A percentile compares a stretch with the other conserved stretches of the same genome.
Evolutionary conservation across 2,888 invertebrate genomes (phyloP).

Genomic region (Malthinus flaveolus): DNA sequence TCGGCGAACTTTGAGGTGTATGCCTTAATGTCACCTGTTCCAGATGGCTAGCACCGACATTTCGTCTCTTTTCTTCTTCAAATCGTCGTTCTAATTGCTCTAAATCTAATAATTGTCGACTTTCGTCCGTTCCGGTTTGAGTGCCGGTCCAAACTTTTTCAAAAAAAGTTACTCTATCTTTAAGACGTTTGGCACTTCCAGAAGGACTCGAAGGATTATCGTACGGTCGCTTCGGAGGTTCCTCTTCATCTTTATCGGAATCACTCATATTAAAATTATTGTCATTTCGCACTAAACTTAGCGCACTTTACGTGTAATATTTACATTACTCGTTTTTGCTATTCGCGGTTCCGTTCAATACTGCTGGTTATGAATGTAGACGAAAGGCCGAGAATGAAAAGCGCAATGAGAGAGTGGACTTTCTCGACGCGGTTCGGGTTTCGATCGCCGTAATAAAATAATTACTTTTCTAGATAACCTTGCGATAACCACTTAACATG

Average conservation of each 20-base stretch:
- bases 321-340: slow-evolving; percentile 29
- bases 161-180: slow-evolving; percentile 77
- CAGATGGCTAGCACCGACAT: slow-evolving; percentile 54
- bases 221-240: slow-evolving; percentile 40
- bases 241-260: slow-evolving; percentile 42
- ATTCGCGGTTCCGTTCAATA: slow-evolving; percentile 50
- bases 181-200: slow-evolving; percentile 58
- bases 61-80: slow-evolving; percentile 40
- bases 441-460: slow-evolving; percentile 1
- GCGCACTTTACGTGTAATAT: slow-evolving; percentile 21
- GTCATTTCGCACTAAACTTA: slow-evolving; percentile 19
- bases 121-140: slow-evolving; percentile 15
- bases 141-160: slow-evolving; percentile 76
- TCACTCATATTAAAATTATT: slow-evolving; percentile 33
- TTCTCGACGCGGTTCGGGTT: slow-evolving; percentile 33
- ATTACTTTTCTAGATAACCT: slow-evolving; percentile 19
- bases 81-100: slow-evolving; percentile 42
- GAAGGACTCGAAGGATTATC: slow-evolving; percentile 46
- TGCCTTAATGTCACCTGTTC: slow-evolving; percentile 64
- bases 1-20: slow-evolving; percentile 54
- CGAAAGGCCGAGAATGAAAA: slow-evolving; percentile 33
- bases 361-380: slow-evolving; percentile 38
- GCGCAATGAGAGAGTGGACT: slow-evolving; percentile 37
- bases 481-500: slow-evolving; percentile 23
- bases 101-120: slow-evolving; percentile 20